Conservation (phyloP, 2,888 invertebrate genomes). For the Scaptomyza cyrtandrae region DNA sequence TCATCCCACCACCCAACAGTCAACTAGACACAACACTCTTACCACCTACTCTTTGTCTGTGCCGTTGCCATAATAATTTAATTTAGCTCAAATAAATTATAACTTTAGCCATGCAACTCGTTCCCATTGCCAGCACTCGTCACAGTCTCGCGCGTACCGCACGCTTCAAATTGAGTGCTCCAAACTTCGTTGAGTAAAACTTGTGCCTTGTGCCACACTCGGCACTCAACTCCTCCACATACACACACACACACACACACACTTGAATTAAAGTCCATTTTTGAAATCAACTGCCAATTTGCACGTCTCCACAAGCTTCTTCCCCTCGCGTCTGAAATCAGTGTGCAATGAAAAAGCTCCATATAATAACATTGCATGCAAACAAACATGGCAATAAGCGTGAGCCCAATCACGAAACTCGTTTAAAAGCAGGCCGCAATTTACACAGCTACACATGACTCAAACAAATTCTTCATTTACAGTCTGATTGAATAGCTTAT, state of each 20-base stretch:
- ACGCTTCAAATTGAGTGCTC: conserved; percentile 71
- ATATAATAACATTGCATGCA: conserved; percentile 70
- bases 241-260: conserved; percentile 31
- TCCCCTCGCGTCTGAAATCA: conserved; percentile 23
- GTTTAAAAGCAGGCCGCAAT: conserved; percentile 55
- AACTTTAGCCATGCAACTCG: conserved; percentile 50
- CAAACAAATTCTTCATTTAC: conserved; percentile 18
- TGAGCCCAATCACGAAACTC: conserved; percentile 46
- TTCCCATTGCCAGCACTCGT: conserved; percentile 47
- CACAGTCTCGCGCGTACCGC: conserved; percentile 64
- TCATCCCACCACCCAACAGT: conserved; percentile 36
- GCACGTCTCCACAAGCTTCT: conserved; percentile 25
- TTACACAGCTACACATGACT: conserved; percentile 20
- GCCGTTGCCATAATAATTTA: conserved; percentile 67
- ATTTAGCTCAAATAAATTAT: conserved; percentile 78
- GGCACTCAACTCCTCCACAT: conserved; percentile 21
- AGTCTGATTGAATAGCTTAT: neutral
- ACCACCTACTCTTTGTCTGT: conserved; percentile 22
- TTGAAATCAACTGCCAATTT: conserved; percentile 77
- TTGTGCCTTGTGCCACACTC: conserved; percentile 27
- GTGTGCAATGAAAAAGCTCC: conserved; percentile 19
- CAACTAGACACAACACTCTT: neutral
- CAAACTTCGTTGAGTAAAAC: conserved; percentile 58
- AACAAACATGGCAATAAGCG: conserved; percentile 64
- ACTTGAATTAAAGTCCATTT: conserved; percentile 73